Percentiles rank a stretch among this genome's conserved stretches.
phyloP scores from a whole-genome alignment of 2,888 invertebrate species.

The Eupithecia dodoneata region DNA sequence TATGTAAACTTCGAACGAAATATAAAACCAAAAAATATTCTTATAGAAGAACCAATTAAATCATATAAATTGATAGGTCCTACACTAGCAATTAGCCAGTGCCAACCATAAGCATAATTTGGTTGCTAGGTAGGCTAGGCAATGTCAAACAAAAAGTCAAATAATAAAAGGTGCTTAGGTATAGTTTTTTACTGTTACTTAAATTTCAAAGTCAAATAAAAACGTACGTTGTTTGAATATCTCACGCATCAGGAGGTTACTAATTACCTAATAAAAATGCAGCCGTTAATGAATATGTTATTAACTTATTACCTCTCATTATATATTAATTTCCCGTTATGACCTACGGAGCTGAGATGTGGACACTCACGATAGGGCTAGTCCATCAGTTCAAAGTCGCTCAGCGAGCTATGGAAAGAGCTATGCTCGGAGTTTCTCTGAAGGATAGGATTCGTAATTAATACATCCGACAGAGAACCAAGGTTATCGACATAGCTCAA shows the following conservation, averaged over 20 bases:
- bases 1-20: not conserved
- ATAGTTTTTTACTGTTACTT: not conserved
- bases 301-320: constrained; percentile 2
- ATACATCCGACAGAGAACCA: too few species aligned
- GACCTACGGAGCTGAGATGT: not conserved
- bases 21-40: not conserved
- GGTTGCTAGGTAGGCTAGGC: not conserved
- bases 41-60: not conserved
- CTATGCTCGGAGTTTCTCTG: too few species aligned
- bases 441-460: too few species aligned
- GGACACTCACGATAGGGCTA: too few species aligned
- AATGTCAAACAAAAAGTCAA: not conserved
- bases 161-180: not conserved
- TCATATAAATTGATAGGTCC: not conserved
- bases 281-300: not conserved
- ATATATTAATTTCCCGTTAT: not conserved
- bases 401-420: too few species aligned
- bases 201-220: not conserved
- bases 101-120: not conserved
- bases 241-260: not conserved
- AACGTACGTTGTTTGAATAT: not conserved
- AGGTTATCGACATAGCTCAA: too few species aligned
- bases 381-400: too few species aligned
- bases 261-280: not conserved
- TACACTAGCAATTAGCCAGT: not conserved